Conservation (phyloP, 1,140 invertebrate genomes). For the Drosophila ambigua region DNA sequence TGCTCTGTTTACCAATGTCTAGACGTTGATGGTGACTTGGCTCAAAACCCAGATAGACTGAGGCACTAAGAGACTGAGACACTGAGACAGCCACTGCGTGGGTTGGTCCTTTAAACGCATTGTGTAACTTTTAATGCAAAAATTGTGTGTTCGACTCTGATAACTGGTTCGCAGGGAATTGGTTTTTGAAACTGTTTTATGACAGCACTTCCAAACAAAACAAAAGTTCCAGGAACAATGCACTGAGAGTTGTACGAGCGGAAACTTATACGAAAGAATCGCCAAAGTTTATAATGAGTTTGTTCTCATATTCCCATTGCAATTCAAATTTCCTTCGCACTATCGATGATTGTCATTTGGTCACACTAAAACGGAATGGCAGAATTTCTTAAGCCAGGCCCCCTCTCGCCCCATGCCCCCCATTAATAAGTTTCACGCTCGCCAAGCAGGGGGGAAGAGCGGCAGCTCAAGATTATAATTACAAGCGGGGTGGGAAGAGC, state of each 20-base stretch:
- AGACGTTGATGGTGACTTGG: constrained; percentile 70
- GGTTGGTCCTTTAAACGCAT: constrained; percentile 31
- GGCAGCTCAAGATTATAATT: constrained; percentile 34
- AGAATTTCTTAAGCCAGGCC: too few species aligned
- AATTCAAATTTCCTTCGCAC: not conserved
- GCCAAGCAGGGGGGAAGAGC: not conserved
- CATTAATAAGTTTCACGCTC: constrained; percentile 16
- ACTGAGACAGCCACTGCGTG: constrained; percentile 10
- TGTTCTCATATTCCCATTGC: not conserved
- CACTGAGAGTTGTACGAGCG: not conserved
- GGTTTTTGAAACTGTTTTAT: constrained; percentile 21
- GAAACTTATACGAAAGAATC: not conserved
- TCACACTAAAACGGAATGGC: constrained; percentile 1
- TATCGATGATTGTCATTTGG: constrained; percentile 2
- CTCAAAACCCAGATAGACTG: constrained; percentile 20
- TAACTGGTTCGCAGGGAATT: constrained; percentile 6
- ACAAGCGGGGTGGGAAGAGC: not conserved
- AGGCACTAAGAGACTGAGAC: not conserved
- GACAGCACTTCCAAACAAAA: not conserved
- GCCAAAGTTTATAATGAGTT: constrained; percentile 15
- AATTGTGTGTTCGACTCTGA: not conserved
- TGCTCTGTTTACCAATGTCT: constrained; percentile 75
- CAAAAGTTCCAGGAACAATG: constrained; percentile 10
- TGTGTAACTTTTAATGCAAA: constrained; percentile 50
- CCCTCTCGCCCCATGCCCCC: not conserved